These are phyloP conservation scores for Diabrotica balteata DNA, from an alignment of 2,888 invertebrate genomes.

Conservation along the genomic window DNA sequence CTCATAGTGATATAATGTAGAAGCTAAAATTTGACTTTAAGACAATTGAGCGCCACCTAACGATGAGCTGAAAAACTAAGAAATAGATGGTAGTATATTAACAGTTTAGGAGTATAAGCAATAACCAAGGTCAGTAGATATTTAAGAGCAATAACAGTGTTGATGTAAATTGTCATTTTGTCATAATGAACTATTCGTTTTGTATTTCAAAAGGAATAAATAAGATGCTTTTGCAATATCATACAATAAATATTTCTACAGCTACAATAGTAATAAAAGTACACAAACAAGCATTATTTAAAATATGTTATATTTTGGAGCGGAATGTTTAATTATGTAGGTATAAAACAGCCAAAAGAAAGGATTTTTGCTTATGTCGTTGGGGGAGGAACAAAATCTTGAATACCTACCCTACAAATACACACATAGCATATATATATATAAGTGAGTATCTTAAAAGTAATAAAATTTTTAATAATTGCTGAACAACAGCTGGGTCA, in stretches of 20 bases:
- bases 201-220: not conserved
- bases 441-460: conserved; percentile 27
- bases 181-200: not conserved
- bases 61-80: too few relatives aligned
- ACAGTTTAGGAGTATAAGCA: not conserved
- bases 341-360: not conserved
- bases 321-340: not conserved
- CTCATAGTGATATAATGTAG: too few relatives aligned
- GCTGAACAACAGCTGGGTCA: conserved; percentile 22
- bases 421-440: conserved; percentile 27
- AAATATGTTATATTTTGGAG: not conserved
- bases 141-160: not conserved
- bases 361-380: conserved; percentile 4
- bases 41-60: too few relatives aligned
- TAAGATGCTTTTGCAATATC: conserved; percentile 1
- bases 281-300: not conserved
- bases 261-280: not conserved
- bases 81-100: too few relatives aligned
- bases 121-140: too few relatives aligned
- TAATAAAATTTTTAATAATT: conserved; percentile 21
- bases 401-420: conserved; percentile 19
- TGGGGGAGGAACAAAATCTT: conserved; percentile 15
- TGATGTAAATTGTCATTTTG: not conserved
- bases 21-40: too few relatives aligned
- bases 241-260: conserved; percentile 11